Evolutionary conservation across 92 coral and sea anemone species (phyloP).

Genomic region (Virgularia gustaviana): DNA sequence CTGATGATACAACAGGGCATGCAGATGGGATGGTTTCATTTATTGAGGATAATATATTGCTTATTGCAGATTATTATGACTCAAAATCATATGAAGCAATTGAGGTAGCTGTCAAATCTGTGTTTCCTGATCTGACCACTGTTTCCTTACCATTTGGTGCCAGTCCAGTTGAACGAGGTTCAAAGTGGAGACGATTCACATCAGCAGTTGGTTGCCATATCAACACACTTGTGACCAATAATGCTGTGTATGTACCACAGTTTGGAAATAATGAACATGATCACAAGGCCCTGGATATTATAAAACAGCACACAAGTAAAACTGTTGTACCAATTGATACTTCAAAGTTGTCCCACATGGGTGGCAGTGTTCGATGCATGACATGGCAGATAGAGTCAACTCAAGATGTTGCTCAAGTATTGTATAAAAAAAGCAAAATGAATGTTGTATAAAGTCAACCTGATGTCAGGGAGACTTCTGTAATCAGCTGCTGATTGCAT

Average conservation of each 20-base stretch:
- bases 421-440: constrained; percentile 9
- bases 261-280: constrained; percentile 51
- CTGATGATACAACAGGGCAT: constrained; percentile 74
- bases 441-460: not conserved
- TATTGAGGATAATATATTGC: constrained; percentile 59
- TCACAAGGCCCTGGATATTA: constrained; percentile 50
- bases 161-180: not conserved
- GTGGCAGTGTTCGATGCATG: constrained; percentile 80
- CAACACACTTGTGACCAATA: constrained; percentile 72
- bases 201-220: constrained; percentile 66
- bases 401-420: constrained; percentile 59
- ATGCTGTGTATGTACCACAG: constrained; percentile 68
- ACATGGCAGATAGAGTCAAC: constrained; percentile 67
- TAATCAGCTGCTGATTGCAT: too few relatives aligned
- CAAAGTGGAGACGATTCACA: constrained; percentile 52
- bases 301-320: constrained; percentile 52
- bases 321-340: constrained; percentile 59
- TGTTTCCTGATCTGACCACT: constrained; percentile 50
- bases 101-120: constrained; percentile 46
- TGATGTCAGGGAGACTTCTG: too few relatives aligned
- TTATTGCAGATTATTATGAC: constrained; percentile 35
- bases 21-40: constrained; percentile 70
- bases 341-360: constrained; percentile 56
- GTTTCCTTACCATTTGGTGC: constrained; percentile 60
- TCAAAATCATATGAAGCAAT: constrained; percentile 46